These are phyloP conservation scores for Brenthis ino DNA, from an alignment of 2,888 invertebrate genomes.

Conservation along the genomic window DNA sequence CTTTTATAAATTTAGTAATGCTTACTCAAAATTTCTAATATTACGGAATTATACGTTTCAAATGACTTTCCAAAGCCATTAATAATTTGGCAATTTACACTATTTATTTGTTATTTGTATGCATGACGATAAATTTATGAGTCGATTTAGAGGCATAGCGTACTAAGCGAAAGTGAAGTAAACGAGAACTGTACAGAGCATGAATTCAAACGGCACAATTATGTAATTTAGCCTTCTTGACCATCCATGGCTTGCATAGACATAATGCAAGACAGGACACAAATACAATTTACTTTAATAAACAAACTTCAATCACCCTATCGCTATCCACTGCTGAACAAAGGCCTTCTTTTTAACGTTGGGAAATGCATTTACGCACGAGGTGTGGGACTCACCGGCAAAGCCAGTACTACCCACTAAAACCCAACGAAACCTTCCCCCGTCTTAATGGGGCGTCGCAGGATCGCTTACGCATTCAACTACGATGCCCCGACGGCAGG, in stretches of 20 bases:
- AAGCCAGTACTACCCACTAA: no score
- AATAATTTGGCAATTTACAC: conserved; percentile 37
- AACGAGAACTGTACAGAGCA: conserved; percentile 43
- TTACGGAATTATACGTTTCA: conserved; percentile 16
- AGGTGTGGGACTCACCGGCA: no score
- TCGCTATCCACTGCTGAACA: no score
- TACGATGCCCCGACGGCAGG: no score
- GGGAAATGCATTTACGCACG: no score
- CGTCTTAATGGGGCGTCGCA: no score
- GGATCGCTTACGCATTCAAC: no score
- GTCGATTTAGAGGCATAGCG: conserved; percentile 57
- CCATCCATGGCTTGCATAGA: conserved; percentile 22
- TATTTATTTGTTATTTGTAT: conserved; percentile 59
- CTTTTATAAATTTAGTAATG: conserved; percentile 11
- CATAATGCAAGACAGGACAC: not conserved
- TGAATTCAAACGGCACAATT: conserved; percentile 67
- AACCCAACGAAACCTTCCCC: no score
- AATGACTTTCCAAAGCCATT: conserved; percentile 40
- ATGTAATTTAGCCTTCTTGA: conserved; percentile 47
- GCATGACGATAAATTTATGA: conserved; percentile 49
- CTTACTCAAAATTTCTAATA: conserved; percentile 19
- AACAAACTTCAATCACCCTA: no score
- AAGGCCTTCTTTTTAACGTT: no score
- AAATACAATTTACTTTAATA: no score
- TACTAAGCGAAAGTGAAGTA: conserved; percentile 62